Evolutionary conservation across 1,140 invertebrate species (phyloP).

Genomic region (Physella acuta): DNA sequence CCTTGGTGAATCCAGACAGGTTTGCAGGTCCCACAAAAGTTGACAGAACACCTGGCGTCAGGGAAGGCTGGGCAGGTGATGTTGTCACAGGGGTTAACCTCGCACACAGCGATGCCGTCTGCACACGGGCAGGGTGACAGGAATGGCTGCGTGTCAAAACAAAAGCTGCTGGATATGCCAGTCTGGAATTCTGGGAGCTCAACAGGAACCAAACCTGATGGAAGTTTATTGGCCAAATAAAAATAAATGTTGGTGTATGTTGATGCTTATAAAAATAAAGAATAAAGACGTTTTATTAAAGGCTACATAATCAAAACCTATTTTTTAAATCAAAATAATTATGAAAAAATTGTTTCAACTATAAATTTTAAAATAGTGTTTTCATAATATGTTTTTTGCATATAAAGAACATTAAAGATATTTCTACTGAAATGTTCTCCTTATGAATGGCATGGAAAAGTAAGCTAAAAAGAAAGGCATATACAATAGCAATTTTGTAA

Average conservation of each 20-base stretch:
- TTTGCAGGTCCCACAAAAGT: constrained; percentile 42
- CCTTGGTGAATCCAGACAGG: constrained; percentile 41
- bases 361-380: not conserved
- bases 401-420: not conserved
- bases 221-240: too few species aligned
- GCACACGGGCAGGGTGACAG: constrained; percentile 42
- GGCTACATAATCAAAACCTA: too few species aligned
- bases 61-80: constrained; percentile 43
- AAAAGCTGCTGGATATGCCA: constrained; percentile 37
- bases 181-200: constrained; percentile 26
- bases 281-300: too few species aligned
- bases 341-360: not conserved
- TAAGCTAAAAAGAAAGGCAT: too few species aligned
- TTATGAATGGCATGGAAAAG: too few species aligned
- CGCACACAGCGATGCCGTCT: constrained; percentile 32
- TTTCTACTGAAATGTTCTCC: too few species aligned
- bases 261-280: too few species aligned
- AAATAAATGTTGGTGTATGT: too few species aligned
- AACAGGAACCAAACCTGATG: constrained; percentile 38
- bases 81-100: constrained; percentile 39
- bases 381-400: not conserved
- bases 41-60: constrained; percentile 40
- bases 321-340: too few species aligned
- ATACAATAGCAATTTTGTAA: too few species aligned
- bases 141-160: constrained; percentile 43